These are phyloP conservation scores for Ctenomys sociabilis DNA, from an alignment of 2,113 vertebrate species.

Conservation along the genomic window DNA sequence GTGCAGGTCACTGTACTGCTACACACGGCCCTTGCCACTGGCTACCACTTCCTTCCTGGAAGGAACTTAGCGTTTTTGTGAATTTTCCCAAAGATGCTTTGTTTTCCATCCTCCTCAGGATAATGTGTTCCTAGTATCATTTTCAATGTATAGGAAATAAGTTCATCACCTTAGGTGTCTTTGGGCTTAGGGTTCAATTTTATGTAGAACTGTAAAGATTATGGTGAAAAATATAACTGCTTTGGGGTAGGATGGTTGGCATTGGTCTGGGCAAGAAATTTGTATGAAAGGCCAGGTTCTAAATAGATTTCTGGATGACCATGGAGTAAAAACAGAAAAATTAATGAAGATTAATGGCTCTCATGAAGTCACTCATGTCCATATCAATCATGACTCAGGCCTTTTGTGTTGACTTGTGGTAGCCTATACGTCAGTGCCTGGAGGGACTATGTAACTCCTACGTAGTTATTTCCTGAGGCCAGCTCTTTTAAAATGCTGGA, in stretches of 20 bases:
- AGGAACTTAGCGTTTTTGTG: conserved; percentile 35
- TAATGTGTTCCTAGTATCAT: not conserved
- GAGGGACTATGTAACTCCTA: not conserved
- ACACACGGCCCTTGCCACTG: not conserved
- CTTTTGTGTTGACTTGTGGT: not conserved
- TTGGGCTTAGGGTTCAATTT: not conserved
- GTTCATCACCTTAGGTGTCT: not conserved
- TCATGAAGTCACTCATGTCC: not conserved
- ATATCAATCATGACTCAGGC: not conserved
- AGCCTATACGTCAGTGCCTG: not conserved
- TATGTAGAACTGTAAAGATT: not conserved
- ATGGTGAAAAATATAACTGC: conserved; percentile 1
- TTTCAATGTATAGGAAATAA: not conserved
- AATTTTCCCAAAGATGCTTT: not conserved
- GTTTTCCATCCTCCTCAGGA: not conserved
- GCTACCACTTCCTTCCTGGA: not conserved
- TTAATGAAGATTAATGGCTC: not conserved
- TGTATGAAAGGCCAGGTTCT: not conserved
- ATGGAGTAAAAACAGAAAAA: not conserved
- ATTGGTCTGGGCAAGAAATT: not conserved
- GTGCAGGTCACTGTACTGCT: not conserved
- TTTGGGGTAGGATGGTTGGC: not conserved
- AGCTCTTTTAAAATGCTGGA: not conserved
- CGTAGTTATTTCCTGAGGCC: not conserved
- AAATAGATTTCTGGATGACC: conserved; percentile 11